A percentile compares a stretch with the other conserved stretches of the same genome.
These are phyloP conservation scores for Tetramorium parvispinum DNA, from an alignment of 1,140 invertebrate genomes.

Conservation along the genomic window DNA sequence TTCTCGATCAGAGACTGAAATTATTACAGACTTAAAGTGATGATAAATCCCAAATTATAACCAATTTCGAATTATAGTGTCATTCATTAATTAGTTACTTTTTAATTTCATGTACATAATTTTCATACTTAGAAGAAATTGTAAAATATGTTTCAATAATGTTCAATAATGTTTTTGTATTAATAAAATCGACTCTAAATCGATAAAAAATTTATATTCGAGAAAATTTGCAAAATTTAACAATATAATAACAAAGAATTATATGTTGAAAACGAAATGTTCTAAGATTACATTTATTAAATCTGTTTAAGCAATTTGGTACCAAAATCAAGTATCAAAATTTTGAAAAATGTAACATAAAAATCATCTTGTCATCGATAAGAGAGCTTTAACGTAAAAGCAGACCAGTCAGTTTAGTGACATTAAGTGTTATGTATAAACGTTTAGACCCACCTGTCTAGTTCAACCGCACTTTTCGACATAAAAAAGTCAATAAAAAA, in stretches of 20 bases:
- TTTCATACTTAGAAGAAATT: neutral
- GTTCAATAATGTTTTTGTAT: neutral
- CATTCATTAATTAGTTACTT: no score
- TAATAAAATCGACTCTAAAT: neutral
- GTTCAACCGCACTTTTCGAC: neutral
- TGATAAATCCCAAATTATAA: neutral
- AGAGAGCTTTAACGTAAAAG: neutral
- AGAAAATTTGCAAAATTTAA: neutral
- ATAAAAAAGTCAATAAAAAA: neutral
- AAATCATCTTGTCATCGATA: slow-evolving; percentile 1
- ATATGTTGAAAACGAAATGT: neutral
- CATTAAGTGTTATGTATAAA: neutral
- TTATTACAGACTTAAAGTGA: neutral
- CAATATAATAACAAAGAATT: neutral
- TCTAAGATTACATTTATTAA: slow-evolving; percentile 10
- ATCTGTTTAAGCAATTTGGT: neutral
- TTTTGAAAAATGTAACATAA: neutral
- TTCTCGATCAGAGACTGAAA: neutral
- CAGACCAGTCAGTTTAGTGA: neutral
- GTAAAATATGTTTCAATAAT: no score
- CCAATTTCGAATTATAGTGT: neutral
- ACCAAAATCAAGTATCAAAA: neutral
- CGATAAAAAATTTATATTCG: neutral
- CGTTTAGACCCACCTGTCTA: neutral
- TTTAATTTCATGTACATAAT: neutral